These are phyloP conservation scores for Leptinotarsa lineolata DNA, from an alignment of 1,140 invertebrate genomes.

Conservation along the genomic window DNA sequence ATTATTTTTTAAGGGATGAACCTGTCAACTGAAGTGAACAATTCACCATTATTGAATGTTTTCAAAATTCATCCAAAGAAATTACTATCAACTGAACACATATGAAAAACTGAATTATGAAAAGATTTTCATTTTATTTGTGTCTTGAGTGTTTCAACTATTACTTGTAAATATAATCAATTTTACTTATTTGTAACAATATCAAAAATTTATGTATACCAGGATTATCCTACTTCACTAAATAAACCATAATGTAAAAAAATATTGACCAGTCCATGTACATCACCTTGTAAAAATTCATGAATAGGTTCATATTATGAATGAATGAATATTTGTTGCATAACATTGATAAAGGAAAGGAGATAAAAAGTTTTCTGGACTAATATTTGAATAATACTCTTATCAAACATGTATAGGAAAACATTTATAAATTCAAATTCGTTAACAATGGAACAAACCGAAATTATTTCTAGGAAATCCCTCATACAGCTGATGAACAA, in stretches of 20 bases:
- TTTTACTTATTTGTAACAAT: too few relatives aligned
- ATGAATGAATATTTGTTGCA: constrained; percentile 20
- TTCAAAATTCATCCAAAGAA: too few relatives aligned
- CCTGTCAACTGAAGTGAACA: too few relatives aligned
- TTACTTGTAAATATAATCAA: too few relatives aligned
- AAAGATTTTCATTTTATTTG: too few relatives aligned
- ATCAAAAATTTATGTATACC: too few relatives aligned
- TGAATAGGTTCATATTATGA: background rate
- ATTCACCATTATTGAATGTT: too few relatives aligned
- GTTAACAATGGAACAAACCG: constrained; percentile 2
- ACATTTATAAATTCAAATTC: background rate
- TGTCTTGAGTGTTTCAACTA: too few relatives aligned
- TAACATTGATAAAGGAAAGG: constrained; percentile 23
- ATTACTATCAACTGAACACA: too few relatives aligned
- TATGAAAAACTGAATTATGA: too few relatives aligned
- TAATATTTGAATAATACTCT: constrained; percentile 3
- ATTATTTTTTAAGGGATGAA: too few relatives aligned
- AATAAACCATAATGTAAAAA: background rate
- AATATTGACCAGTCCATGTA: background rate
- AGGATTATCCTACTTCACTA: too few relatives aligned
- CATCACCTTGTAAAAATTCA: background rate
- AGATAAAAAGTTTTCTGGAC: background rate
- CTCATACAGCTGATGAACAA: background rate
- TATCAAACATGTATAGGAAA: background rate
- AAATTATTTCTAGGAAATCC: background rate